Base-by-base conservation (phyloP, 2,888 invertebrate genomes). In the Coelopa pilipes region DNA sequence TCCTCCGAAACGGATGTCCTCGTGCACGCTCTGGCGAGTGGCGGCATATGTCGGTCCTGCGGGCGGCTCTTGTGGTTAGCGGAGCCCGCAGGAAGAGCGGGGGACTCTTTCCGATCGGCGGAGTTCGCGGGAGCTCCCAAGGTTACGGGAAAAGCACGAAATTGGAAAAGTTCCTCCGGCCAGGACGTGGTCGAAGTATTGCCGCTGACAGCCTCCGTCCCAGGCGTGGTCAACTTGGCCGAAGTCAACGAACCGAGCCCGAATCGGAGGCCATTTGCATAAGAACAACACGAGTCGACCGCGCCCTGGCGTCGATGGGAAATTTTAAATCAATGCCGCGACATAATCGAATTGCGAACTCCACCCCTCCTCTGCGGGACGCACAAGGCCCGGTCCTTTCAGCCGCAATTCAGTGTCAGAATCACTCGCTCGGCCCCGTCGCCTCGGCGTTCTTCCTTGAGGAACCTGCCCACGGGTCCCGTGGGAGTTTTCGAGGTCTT, bases 401-500 rank as follows among this genome's bases (percentile, higher is more conserved):
- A 49, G 49, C 24, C 68, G 62, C 55, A 70, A 73, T 73, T 73
- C 62, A 60, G 55, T 68, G 67, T 65, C 71, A 71, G 63, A 71
- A 71, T 71, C 71, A 71, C 55, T 73, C 69, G 62, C 62, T 60
- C 73, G 19, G 34, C 46, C 34, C 19, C 17, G 47, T 57, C 57
- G 45, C 9, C 21, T 69, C 59, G 13, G 10, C 46, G 24, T 66
- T 55, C 11, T 72, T 55, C 17, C 65, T 60, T 73, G 46, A 70
- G 74, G 80, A 79, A 81, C 78, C 71, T 73, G 66, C 67, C 60
- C 17, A 60, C 60, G 21, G 47, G 57, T 57, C 66, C 67, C 59
- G 59, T 72, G 72, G 60, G 67, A 63, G 60, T 49, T 62, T 53
- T 70, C 15, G n/a, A 4, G n/a, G n/a, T 53, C 13, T 53, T 53